A percentile compares a stretch with the other conserved stretches of the same genome.
These are phyloP conservation scores for Barbus barbus DNA, from an alignment of 2,113 vertebrate genomes.

Conservation along the genomic window DNA sequence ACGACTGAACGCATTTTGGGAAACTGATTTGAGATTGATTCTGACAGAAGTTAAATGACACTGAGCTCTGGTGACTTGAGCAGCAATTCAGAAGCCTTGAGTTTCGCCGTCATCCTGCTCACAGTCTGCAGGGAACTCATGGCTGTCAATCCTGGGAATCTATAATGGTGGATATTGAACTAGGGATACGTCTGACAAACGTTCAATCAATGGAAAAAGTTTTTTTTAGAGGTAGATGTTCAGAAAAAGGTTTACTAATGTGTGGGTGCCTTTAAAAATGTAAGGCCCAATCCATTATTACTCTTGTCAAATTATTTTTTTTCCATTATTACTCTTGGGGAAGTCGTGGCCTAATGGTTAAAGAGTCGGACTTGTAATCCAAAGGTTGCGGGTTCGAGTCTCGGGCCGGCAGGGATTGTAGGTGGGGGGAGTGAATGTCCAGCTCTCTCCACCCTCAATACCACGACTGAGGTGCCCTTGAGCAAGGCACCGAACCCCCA, in stretches of 20 bases:
- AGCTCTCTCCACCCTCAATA: no score
- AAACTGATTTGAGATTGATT: slow-evolving; percentile 50
- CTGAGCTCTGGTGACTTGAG: slow-evolving; percentile 42
- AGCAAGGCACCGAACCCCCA: no score
- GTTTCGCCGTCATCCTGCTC: background rate
- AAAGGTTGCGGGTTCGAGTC: no score
- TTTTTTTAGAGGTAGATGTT: background rate
- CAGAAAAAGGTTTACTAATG: background rate
- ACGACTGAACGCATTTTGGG: slow-evolving; percentile 31
- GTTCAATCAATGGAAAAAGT: background rate
- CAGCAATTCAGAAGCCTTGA: slow-evolving; percentile 45
- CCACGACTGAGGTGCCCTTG: no score
- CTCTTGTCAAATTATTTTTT: no score
- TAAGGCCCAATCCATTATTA: background rate
- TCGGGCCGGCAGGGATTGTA: no score
- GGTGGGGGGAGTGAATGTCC: no score
- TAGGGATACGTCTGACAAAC: slow-evolving; percentile 30
- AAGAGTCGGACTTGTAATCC: no score
- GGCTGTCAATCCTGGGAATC: slow-evolving; percentile 40
- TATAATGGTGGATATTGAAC: slow-evolving; percentile 40
- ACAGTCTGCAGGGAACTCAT: slow-evolving; percentile 33
- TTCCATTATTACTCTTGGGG: no score
- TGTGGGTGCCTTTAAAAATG: background rate
- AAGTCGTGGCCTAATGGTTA: no score
- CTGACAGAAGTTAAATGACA: slow-evolving; percentile 55